phyloP scores from a whole-genome alignment of 92 coral and sea anemone species.

The Zoanthus sansibaricus region DNA sequence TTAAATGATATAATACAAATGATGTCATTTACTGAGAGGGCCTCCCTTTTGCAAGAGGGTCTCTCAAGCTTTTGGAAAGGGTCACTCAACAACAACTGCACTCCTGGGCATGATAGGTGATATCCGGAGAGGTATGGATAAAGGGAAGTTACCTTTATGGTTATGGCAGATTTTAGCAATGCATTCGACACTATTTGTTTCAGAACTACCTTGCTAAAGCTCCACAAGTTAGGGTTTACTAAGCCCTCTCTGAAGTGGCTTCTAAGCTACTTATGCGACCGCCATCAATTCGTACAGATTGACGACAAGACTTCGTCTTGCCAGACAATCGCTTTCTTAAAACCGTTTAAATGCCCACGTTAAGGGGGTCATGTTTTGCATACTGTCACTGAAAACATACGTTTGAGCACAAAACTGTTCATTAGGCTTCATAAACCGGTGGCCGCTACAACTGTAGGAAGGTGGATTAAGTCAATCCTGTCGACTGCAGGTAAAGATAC shows the following conservation, averaged over 20 bases:
- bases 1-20: background rate
- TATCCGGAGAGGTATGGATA: slow-evolving; percentile 43
- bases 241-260: background rate
- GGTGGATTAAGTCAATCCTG: no score
- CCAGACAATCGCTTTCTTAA: slow-evolving; percentile 2
- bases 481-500: no score
- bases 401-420: no score
- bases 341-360: no score
- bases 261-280: slow-evolving; percentile 2
- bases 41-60: slow-evolving; percentile 4
- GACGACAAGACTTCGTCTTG: slow-evolving; percentile 22
- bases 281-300: background rate
- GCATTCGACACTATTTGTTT: background rate
- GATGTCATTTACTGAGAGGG: slow-evolving; percentile 18
- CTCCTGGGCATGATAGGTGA: slow-evolving; percentile 45
- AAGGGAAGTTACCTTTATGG: slow-evolving; percentile 24
- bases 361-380: no score
- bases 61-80: slow-evolving; percentile 48
- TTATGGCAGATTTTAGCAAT: slow-evolving; percentile 1
- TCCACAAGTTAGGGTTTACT: background rate
- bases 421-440: no score
- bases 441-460: no score
- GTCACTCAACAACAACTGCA: slow-evolving; percentile 60
- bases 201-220: slow-evolving; percentile 9
- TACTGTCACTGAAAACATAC: no score